Base-by-base conservation (phyloP, 2,888 invertebrate species). In the Agonopterix alstromeriana region DNA sequence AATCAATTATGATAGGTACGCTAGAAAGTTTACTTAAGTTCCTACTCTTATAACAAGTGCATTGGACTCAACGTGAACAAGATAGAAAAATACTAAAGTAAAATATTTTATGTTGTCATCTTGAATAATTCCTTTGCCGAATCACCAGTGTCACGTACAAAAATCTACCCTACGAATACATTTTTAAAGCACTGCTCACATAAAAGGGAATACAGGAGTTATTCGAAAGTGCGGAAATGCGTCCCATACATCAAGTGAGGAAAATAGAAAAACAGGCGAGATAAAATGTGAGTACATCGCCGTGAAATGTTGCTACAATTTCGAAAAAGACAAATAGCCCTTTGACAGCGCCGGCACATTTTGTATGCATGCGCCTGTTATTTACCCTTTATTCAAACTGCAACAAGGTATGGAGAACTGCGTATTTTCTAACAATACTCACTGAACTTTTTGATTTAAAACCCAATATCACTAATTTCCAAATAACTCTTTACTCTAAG, bases 181-280 rank as follows among this genome's bases (percentile, higher is more conserved):
- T 86, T 85, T 84, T 87, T 86, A 84, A 85, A 85, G 73, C 75
- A 65, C 60, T 67, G 69, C 71, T 68, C 72, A 80, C 78, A 80
- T 83, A 82, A 87, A 86, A 85, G 82, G 74, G 85, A 85, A 84
- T 84, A 79, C 75, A 68, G 61, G 68, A 83, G 77, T 76, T 78
- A 79, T 82, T 77, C 79, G 80, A 80, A 85, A 84, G 82, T 85
- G 77, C 81, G 83, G 86, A 86, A 85, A 84, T 82, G 80, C 82
- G 82, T 82, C 82, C 77, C 82, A 87, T 87, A 84, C 75, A 84
- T 86, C 85, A 85, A 81, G 79, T 63, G 77, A 73, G 73, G 64
- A 73, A 82, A 83, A 85, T 82, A 85, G 83, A 86, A 84, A 83
- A 85, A 81, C 72, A 73, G 73, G 70, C 62, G 67, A 70, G 74